Base-by-base conservation (phyloP, 2,113 vertebrate species). In the Terrapene triunguis region DNA sequence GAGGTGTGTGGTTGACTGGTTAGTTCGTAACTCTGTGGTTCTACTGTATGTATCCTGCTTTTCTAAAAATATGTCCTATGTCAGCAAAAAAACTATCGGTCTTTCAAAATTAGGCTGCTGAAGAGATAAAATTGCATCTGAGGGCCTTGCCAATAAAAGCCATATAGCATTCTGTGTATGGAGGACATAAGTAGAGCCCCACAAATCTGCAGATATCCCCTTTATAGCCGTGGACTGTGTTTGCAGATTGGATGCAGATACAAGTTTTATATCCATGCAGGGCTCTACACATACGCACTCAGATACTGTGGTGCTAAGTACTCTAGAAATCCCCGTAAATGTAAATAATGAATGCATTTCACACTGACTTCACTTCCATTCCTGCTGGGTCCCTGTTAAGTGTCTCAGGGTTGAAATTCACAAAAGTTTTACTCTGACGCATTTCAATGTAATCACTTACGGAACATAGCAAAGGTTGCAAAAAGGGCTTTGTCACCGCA, bases 321-420 rank as follows among this genome's bases (percentile, higher is more conserved):
- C 44, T 87, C 14, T 3, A n/a, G 57, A 88, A 91, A 88, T 25
- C 62, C 38, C 17, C 80, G 27, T 79, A 85, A 90, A 92, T 0
- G 80, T 93, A 95, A 90, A 82, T 79, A 85, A 90, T 38, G 83
- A 93, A 81, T 59, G 4, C 55, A 76, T 82, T 62, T 88, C 47
- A 9, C n/a, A 72, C 21, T 11, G 19, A 42, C 32, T 76, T 76
- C 38, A 44, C 22, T 92, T 76, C 59, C 19, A 2, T 69, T 35
- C 76, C 87, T 94, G 16, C 53, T 78, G 57, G 57, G 38, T 92
- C 92, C 38, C 38, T 76, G 6, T 90, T 62, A 85, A 82, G 72
- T 50, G 53, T 86, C 53, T 62, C 7, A 32, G 47, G 83, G 65
- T 69, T 84, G 59, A 89, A 85, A 95, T 47, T 10, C 80, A 94